Evolutionary conservation across 2,113 vertebrate species (phyloP).

Genomic region (Lanius ludovicianus): DNA sequence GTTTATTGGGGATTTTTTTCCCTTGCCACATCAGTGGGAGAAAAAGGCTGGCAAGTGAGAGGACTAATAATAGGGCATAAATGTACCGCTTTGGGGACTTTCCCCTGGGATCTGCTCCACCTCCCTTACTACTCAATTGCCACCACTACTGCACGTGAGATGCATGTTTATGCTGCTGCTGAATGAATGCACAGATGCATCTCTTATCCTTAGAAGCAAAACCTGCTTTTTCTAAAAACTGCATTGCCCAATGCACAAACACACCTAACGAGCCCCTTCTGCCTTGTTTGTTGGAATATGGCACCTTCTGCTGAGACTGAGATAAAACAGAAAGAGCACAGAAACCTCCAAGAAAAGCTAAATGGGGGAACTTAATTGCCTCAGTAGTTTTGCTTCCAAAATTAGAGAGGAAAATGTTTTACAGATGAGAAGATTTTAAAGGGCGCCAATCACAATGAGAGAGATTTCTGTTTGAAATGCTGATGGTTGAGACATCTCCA

Average conservation of each 20-base stretch:
- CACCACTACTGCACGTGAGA: background rate
- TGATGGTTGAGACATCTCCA: background rate
- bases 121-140: background rate
- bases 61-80: background rate
- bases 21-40: background rate
- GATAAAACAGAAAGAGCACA: background rate
- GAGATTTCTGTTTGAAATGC: background rate
- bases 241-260: background rate
- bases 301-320: background rate
- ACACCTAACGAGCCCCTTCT: background rate
- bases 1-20: background rate
- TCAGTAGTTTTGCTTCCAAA: constrained; percentile 3
- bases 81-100: background rate
- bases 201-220: background rate
- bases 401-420: background rate
- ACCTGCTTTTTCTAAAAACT: background rate
- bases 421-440: background rate
- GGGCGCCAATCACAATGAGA: background rate
- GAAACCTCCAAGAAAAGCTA: background rate
- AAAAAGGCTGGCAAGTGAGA: background rate
- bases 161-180: background rate
- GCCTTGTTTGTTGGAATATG: background rate
- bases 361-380: constrained; percentile 1
- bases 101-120: background rate
- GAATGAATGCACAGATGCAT: constrained; percentile 14